A percentile compares a stretch with the other conserved stretches of the same genome.
Conservation (phyloP, 2,888 invertebrate species). For the Drosophila mulleri region DNA sequence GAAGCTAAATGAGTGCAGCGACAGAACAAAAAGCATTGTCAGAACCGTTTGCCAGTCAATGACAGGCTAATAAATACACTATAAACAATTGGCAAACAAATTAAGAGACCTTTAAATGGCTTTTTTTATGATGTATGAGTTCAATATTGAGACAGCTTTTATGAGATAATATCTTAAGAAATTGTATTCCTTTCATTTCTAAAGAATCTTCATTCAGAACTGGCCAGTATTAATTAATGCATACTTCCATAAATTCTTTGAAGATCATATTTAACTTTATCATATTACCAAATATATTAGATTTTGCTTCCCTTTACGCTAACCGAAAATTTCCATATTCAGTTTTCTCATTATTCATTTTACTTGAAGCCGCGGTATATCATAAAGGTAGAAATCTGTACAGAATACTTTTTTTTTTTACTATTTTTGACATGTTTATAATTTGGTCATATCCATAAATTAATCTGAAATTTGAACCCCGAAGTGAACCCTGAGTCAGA, state of each 20-base stretch:
- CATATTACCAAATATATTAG: not conserved
- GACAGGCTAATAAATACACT: constrained; percentile 34
- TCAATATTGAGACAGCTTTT: not conserved
- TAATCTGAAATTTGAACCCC: not conserved
- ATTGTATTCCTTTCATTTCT: not conserved
- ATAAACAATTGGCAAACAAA: constrained; percentile 3
- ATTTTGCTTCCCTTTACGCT: no score
- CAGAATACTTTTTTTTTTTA: not conserved
- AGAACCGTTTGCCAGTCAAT: not conserved
- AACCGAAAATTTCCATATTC: not conserved
- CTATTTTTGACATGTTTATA: not conserved
- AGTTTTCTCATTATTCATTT: not conserved
- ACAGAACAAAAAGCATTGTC: constrained; percentile 56
- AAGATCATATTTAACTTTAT: not conserved
- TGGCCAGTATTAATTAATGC: not conserved
- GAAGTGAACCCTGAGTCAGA: no score
- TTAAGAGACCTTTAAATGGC: not conserved
- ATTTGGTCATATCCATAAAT: not conserved
- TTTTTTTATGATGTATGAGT: not conserved
- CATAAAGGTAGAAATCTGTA: not conserved
- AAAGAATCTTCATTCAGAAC: not conserved
- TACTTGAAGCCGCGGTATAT: not conserved
- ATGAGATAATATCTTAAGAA: not conserved
- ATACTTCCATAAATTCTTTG: not conserved
- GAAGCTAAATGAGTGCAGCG: constrained; percentile 77